A percentile compares a stretch with the other conserved stretches of the same genome.
These are phyloP conservation scores for Cantharis lateralis DNA, from an alignment of 2,888 invertebrate genomes.

Conservation along the genomic window DNA sequence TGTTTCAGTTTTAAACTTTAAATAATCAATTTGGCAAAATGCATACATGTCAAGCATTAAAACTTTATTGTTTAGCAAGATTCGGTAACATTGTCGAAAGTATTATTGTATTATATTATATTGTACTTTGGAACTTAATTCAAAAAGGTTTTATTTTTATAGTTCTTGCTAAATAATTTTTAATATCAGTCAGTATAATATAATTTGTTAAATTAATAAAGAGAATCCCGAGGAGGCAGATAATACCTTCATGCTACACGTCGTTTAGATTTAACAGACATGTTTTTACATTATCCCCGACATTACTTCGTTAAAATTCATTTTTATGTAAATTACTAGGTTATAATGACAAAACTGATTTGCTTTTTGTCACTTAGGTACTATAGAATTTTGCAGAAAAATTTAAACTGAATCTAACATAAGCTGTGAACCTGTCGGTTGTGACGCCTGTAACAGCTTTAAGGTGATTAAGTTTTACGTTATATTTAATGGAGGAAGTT, in stretches of 20 bases:
- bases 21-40: too few relatives aligned
- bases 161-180: background rate
- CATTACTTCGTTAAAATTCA: background rate
- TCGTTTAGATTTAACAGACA: background rate
- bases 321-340: background rate
- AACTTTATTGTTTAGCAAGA: background rate
- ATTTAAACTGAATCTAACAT: background rate
- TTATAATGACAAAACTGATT: background rate
- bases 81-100: background rate
- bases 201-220: background rate
- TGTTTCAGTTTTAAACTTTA: too few relatives aligned
- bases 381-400: background rate
- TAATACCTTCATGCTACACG: background rate
- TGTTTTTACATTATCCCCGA: background rate
- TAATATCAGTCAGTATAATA: background rate
- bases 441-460: background rate
- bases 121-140: background rate
- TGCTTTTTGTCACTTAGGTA: background rate
- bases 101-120: background rate
- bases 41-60: too few relatives aligned
- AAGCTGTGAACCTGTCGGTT: background rate
- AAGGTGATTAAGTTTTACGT: background rate
- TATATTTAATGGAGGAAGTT: background rate
- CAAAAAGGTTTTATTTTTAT: background rate
- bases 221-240: background rate